Evolutionary conservation across 2,113 vertebrate species (phyloP).

Genomic region (Carollia perspicillata): DNA sequence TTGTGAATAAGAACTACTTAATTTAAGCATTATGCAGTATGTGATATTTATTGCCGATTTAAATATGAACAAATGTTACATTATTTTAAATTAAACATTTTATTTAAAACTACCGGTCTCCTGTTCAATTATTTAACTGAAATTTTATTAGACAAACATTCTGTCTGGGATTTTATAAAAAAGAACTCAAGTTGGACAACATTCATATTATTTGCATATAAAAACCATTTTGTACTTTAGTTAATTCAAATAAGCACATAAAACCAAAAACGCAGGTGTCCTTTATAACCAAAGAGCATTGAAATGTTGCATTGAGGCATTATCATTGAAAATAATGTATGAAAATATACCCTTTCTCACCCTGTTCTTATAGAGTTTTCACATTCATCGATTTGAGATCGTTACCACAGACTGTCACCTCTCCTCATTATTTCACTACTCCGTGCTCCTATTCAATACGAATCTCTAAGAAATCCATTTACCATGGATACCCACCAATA

Average conservation of each 20-base stretch:
- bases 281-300: background rate
- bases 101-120: slow-evolving; percentile 61
- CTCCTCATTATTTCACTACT: background rate
- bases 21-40: slow-evolving; percentile 14
- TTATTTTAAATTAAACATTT: slow-evolving; percentile 68
- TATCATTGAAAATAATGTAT: background rate
- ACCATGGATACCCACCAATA: background rate
- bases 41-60: background rate
- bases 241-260: background rate
- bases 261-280: background rate
- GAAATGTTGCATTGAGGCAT: background rate
- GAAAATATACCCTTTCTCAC: background rate
- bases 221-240: background rate
- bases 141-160: slow-evolving; percentile 34
- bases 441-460: background rate
- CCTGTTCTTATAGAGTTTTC: background rate
- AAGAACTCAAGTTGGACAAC: background rate
- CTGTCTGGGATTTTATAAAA: background rate
- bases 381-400: background rate
- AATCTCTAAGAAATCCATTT: background rate
- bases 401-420: background rate
- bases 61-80: slow-evolving; percentile 53
- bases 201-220: background rate
- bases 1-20: slow-evolving; percentile 28
- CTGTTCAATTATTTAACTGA: slow-evolving; percentile 50